Evolutionary conservation across 2,888 invertebrate genomes (phyloP).

Genomic region (Papilio demoleus): DNA sequence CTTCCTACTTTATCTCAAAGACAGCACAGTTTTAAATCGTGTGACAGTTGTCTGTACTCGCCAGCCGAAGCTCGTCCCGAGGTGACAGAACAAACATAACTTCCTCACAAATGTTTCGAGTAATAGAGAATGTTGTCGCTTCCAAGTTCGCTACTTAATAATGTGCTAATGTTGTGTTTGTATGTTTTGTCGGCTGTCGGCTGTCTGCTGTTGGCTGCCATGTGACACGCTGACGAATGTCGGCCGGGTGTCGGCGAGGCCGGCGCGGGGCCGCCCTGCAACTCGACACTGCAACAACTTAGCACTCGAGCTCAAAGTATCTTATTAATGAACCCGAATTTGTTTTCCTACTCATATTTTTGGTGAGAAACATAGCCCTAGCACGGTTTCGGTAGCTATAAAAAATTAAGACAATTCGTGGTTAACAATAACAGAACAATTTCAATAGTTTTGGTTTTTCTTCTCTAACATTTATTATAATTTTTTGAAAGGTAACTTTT

Average conservation of each 20-base stretch:
- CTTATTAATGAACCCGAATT: neutral
- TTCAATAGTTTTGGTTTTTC: too few relatives aligned
- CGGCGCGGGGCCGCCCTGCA: conserved; percentile 23
- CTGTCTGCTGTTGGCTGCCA: conserved; percentile 24
- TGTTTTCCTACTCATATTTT: neutral
- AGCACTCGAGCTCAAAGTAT: neutral
- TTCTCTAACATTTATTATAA: neutral
- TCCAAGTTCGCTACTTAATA: conserved; percentile 48
- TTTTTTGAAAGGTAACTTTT: too few relatives aligned
- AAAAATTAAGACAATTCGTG: too few relatives aligned
- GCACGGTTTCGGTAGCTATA: too few relatives aligned
- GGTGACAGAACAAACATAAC: conserved; percentile 58
- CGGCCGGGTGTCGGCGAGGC: conserved; percentile 30
- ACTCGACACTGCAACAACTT: conserved; percentile 18
- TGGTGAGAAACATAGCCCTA: neutral
- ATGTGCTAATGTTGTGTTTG: conserved; percentile 45
- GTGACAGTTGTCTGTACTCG: neutral
- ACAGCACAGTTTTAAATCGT: neutral
- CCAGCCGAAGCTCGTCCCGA: conserved; percentile 69
- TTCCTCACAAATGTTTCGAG: conserved; percentile 59
- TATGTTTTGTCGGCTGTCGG: conserved; percentile 39
- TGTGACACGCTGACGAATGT: conserved; percentile 36
- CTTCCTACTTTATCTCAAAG: neutral
- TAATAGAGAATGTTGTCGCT: conserved; percentile 61
- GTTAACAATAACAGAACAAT: too few relatives aligned